Percentiles rank a stretch among this genome's conserved stretches.
Conservation (phyloP, 1,140 invertebrate species). For the Apocrypta bakeri region DNA sequence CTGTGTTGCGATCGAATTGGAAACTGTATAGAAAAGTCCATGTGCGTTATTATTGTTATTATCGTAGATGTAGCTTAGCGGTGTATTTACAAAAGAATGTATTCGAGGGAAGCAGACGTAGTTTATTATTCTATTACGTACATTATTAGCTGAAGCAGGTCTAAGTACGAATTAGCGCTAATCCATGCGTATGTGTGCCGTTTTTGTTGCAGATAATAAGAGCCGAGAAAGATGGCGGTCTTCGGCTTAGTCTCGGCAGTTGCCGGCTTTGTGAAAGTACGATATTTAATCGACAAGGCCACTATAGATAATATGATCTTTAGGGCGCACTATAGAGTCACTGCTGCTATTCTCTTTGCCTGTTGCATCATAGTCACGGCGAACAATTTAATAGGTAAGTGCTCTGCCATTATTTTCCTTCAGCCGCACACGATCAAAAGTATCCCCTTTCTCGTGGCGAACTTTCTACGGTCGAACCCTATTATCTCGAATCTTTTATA, state of each 20-base stretch:
- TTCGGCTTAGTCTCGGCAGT: conserved; percentile 88
- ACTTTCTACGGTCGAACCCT: neutral
- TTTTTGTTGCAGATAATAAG: conserved; percentile 65
- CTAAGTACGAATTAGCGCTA: neutral
- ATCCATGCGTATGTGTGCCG: neutral
- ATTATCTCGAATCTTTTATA: too few relatives aligned
- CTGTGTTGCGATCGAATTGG: neutral
- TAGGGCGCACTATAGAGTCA: conserved; percentile 91
- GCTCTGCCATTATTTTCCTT: conserved; percentile 20
- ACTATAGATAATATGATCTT: conserved; percentile 93
- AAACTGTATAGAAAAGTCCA: neutral
- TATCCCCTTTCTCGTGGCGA: neutral
- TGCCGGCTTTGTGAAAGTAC: conserved; percentile 90
- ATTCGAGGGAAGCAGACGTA: too few relatives aligned
- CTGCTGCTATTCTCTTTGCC: conserved; percentile 89
- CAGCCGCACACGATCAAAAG: conserved; percentile 53
- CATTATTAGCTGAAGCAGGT: too few relatives aligned
- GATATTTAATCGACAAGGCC: conserved; percentile 89
- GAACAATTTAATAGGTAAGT: conserved; percentile 89
- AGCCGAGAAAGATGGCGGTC: conserved; percentile 80
- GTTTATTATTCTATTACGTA: neutral
- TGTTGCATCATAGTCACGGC: conserved; percentile 92
- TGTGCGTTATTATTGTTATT: too few relatives aligned
- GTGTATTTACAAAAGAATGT: too few relatives aligned
- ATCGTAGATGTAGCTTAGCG: too few relatives aligned